Evolutionary conservation across 2,797 vertebrate species (phyloP).

Genomic region (Lateolabrax maculatus): DNA sequence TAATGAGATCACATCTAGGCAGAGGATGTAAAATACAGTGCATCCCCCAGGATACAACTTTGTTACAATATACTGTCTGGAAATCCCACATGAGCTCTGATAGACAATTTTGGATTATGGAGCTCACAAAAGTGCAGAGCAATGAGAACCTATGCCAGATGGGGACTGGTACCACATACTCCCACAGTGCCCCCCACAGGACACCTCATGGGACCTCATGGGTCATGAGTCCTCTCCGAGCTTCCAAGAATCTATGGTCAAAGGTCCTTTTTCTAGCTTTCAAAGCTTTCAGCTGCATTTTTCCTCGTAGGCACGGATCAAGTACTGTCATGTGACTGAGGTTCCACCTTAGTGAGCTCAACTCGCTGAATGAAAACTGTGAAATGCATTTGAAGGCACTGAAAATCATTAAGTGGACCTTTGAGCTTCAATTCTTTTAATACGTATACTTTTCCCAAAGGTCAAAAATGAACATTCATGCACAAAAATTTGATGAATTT

Average conservation of each 20-base stretch:
- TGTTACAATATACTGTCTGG: conserved; percentile 15
- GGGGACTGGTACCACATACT: conserved; percentile 7
- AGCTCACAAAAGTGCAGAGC: conserved; percentile 23
- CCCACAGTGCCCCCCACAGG: conserved; percentile 6
- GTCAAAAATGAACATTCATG: background rate
- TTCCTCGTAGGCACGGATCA: background rate
- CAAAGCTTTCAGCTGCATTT: background rate
- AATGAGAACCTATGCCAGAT: conserved; percentile 7
- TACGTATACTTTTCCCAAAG: background rate
- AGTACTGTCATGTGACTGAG: background rate
- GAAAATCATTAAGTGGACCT: background rate
- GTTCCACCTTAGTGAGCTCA: background rate
- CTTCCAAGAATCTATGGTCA: background rate
- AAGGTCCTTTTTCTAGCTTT: background rate
- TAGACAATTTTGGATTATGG: conserved; percentile 33
- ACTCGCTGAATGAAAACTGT: background rate
- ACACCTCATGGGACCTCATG: conserved; percentile 1
- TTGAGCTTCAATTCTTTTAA: background rate
- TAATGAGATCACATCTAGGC: conserved; percentile 56
- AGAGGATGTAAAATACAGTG: conserved; percentile 27
- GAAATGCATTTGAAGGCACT: background rate
- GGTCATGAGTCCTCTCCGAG: background rate
- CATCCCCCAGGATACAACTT: conserved; percentile 41
- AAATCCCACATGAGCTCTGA: conserved; percentile 44
- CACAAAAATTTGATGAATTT: background rate